These are phyloP conservation scores for Brachionus manjavacas DNA, from an alignment of 1,140 invertebrate species.

Conservation along the genomic window DNA sequence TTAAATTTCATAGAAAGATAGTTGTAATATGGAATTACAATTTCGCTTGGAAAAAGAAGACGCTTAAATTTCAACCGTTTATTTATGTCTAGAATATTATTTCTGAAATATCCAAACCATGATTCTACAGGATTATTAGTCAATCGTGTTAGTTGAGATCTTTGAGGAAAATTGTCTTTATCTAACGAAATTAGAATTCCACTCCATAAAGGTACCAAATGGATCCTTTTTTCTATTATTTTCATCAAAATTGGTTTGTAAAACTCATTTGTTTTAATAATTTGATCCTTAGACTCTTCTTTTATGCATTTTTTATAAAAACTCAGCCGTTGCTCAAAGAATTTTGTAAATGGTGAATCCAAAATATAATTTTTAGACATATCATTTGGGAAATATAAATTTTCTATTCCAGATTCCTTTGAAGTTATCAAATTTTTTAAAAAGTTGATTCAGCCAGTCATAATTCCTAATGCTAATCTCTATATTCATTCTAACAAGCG, in stretches of 20 bases:
- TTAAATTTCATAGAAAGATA: constrained; percentile 15
- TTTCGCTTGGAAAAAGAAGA: not conserved
- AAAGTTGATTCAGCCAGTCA: not conserved
- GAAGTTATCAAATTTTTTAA: not conserved
- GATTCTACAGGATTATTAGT: constrained; percentile 3
- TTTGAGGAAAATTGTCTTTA: not conserved
- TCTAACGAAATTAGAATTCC: not conserved
- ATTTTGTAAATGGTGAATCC: too few relatives aligned
- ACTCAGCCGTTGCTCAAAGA: too few relatives aligned
- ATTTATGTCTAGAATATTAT: not conserved
- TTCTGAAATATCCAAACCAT: constrained; percentile 12
- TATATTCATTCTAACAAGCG: too few relatives aligned
- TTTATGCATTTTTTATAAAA: too few relatives aligned
- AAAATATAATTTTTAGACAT: too few relatives aligned
- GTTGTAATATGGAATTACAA: not conserved
- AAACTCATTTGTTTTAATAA: too few relatives aligned
- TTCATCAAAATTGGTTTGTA: too few relatives aligned
- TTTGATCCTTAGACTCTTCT: too few relatives aligned
- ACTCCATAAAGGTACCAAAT: not conserved
- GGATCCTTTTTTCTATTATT: too few relatives aligned
- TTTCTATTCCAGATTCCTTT: not conserved
- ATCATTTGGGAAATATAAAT: too few relatives aligned
- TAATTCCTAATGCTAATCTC: too few relatives aligned
- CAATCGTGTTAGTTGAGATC: not conserved
- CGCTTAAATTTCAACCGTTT: not conserved